Base-by-base conservation (phyloP, 2,113 vertebrate genomes). In the Neogobius melanostomus region DNA sequence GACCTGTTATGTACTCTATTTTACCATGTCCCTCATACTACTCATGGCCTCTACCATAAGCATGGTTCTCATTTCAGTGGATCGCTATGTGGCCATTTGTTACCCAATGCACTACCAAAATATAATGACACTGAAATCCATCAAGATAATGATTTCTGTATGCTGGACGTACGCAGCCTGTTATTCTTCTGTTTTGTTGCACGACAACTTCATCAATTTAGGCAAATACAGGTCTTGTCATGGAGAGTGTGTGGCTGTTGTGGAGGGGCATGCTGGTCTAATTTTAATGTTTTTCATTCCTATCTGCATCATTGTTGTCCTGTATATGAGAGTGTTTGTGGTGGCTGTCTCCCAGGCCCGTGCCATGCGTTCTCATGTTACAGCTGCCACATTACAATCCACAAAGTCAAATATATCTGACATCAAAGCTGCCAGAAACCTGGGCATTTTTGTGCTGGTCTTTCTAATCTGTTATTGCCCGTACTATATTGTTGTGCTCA, bases 41-140 rank as follows among this genome's bases (percentile, higher is more conserved):
- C n/a, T n/a, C n/a, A n/a, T n/a, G n/a, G n/a, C n/a, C n/a, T n/a
- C n/a, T n/a, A n/a, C n/a, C n/a, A n/a, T n/a, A n/a, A n/a, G n/a
- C n/a, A n/a, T n/a, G n/a, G n/a, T n/a, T 28, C 72, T 82, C 43
- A 43, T 73, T 5, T 81, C 69, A 76, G 75, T 28, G 15, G 66
- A 6, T 45, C 17, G 6, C 9, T 78, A 11, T 7, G 36, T 7
- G 9, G 61, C 45, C 45, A 64, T 64, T 16, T 17, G 15, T 64
- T 9, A 64, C 9, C 61, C 61, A 7, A 7, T 64, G n/a, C 61
- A 48, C 16, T 64, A 64, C 15, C 45, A 46, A 46, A 64, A 6
- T 10, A 64, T 2, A 64, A 48, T 64, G 16, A 64, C n/a, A 11
- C 8, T 11, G 11, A 64, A 46, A 10, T 6, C 6, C 2, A 16